A percentile compares a stretch with the other conserved stretches of the same genome.
Conservation (phyloP, 2,888 invertebrate species). For the Caenorhabditis afra region DNA sequence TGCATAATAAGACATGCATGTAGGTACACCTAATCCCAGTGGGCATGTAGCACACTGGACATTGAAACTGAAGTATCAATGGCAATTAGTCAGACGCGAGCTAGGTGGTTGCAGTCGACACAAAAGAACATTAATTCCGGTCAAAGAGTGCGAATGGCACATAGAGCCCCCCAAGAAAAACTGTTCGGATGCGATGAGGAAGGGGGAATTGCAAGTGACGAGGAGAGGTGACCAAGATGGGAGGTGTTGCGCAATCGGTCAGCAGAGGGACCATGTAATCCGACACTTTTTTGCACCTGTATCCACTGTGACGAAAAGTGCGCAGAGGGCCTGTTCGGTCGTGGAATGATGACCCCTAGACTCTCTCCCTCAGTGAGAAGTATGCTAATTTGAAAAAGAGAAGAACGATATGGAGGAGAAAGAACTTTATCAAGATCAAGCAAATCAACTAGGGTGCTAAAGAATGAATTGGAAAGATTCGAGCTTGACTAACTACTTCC, state of each 20-base stretch:
- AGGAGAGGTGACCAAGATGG: slow-evolving; percentile 6
- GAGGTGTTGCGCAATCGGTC: slow-evolving; percentile 46
- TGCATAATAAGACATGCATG: slow-evolving; percentile 29
- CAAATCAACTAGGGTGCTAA: no score
- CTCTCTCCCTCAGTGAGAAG: no score
- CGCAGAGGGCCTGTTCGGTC: background rate
- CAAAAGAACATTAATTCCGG: slow-evolving; percentile 54
- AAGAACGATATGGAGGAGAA: no score
- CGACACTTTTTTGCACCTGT: background rate
- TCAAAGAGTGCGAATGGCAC: slow-evolving; percentile 25
- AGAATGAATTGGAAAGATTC: background rate
- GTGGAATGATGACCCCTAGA: no score
- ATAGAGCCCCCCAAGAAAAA: background rate
- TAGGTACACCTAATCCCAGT: no score
- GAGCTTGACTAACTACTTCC: slow-evolving; percentile 38
- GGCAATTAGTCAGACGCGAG: slow-evolving; percentile 45
- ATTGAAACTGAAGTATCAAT: slow-evolving; percentile 33
- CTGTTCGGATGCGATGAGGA: background rate
- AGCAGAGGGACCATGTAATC: no score
- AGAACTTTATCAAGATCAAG: no score
- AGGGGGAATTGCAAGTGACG: background rate
- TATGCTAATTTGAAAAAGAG: no score
- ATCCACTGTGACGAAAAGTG: background rate
- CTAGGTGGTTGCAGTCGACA: slow-evolving; percentile 36
- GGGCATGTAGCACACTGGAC: no score